Percentiles rank a stretch among this genome's conserved stretches.
Evolutionary conservation across 2,113 vertebrate genomes (phyloP).

Genomic region (Aspiorhynchus laticeps): DNA sequence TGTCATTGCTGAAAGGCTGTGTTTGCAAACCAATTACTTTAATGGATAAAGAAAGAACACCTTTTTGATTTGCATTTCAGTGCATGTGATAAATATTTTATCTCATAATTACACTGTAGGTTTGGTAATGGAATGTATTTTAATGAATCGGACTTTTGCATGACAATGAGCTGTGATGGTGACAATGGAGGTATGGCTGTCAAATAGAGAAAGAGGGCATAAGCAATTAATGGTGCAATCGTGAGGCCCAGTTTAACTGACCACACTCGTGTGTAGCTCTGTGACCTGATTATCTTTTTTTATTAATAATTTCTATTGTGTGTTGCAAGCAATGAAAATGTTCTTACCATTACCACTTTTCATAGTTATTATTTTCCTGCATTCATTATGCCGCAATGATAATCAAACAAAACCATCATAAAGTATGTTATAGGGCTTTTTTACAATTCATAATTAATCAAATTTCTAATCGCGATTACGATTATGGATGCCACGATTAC

Average conservation of each 20-base stretch:
- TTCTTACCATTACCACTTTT: not conserved
- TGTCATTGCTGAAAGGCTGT: slow-evolving; percentile 53
- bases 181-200: slow-evolving; percentile 30
- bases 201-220: slow-evolving; percentile 33
- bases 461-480: too few species aligned
- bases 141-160: slow-evolving; percentile 58
- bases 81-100: slow-evolving; percentile 62
- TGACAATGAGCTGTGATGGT: slow-evolving; percentile 58
- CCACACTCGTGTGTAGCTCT: not conserved
- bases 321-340: not conserved
- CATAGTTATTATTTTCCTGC: not conserved
- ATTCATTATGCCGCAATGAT: too few species aligned
- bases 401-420: too few species aligned
- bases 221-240: not conserved
- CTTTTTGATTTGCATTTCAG: slow-evolving; percentile 62
- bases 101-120: slow-evolving; percentile 64
- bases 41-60: slow-evolving; percentile 36
- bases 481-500: too few species aligned
- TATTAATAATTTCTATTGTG: not conserved
- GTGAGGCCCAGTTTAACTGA: slow-evolving; percentile 33
- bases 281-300: not conserved
- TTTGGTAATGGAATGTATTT: slow-evolving; percentile 60
- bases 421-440: too few species aligned
- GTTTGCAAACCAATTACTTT: slow-evolving; percentile 62
- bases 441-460: too few species aligned